A percentile compares a stretch with the other conserved stretches of the same genome.
These are phyloP conservation scores for Leuciscus waleckii DNA, from an alignment of 2,797 vertebrate genomes.

Conservation along the genomic window DNA sequence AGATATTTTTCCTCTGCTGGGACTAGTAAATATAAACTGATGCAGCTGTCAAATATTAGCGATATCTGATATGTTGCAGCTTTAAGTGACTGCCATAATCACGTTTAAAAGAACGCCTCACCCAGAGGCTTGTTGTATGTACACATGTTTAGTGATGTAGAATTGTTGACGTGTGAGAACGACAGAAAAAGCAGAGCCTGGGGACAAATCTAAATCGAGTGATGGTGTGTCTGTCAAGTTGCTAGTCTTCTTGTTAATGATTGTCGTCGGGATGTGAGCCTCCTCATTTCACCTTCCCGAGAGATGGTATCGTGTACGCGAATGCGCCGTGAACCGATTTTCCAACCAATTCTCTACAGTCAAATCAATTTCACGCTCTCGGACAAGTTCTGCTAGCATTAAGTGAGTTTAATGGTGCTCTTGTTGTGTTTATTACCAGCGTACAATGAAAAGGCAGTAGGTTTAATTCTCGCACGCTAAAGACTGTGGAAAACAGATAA, in stretches of 20 bases:
- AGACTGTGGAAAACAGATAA: conserved; percentile 22
- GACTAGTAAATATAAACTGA: conserved; percentile 32
- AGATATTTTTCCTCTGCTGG: conserved; percentile 17
- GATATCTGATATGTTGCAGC: conserved; percentile 17
- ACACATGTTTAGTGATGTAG: background rate
- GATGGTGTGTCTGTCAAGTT: conserved; percentile 25
- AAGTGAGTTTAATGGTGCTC: conserved; percentile 13
- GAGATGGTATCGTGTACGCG: background rate
- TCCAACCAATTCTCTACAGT: conserved; percentile 7
- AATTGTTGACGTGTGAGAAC: background rate
- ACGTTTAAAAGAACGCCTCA: background rate
- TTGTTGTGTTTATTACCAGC: conserved; percentile 3
- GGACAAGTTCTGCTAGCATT: conserved; percentile 21
- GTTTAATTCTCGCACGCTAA: conserved; percentile 12
- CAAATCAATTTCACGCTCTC: conserved; percentile 28
- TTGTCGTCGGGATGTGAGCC: background rate
- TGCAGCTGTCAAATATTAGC: conserved; percentile 27
- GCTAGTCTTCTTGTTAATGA: conserved; percentile 25
- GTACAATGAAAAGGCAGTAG: conserved; percentile 16
- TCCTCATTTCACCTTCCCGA: background rate
- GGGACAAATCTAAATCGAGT: conserved; percentile 13
- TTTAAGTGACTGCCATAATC: conserved; percentile 12
- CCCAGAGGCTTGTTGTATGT: background rate
- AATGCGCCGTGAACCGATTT: background rate
- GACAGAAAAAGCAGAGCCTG: conserved; percentile 14